Conservation (phyloP, 2,888 invertebrate genomes). For the Drosophila nigricruria region DNA sequence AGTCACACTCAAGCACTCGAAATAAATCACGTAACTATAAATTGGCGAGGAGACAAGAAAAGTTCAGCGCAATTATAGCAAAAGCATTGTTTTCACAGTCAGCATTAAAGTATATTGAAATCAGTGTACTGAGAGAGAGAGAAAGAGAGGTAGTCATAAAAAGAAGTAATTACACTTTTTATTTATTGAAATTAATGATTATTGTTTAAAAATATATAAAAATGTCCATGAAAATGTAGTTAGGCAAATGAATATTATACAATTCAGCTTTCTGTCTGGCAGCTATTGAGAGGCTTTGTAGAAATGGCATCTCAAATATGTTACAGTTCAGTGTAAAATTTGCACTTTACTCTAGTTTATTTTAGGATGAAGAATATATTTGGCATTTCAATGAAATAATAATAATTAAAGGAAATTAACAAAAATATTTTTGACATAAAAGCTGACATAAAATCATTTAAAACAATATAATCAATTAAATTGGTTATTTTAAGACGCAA, state of each 20-base stretch:
- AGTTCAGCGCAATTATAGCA: conserved; percentile 12
- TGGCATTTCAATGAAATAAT: background rate
- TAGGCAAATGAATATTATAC: background rate
- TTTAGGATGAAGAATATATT: background rate
- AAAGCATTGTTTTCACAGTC: conserved; percentile 3
- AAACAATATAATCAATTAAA: background rate
- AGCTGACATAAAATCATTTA: no score
- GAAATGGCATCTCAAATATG: background rate
- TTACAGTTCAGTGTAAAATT: conserved; percentile 7
- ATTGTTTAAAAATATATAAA: background rate
- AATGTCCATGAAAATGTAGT: background rate
- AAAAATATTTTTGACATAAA: background rate
- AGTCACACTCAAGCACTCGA: conserved; percentile 2
- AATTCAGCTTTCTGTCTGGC: background rate
- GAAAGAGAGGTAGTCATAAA: no score
- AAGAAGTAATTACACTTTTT: background rate
- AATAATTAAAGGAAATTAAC: background rate
- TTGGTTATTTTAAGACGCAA: background rate
- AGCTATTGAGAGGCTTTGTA: background rate
- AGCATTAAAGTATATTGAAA: background rate
- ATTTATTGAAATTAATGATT: background rate
- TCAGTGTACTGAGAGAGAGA: background rate
- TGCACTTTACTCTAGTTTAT: background rate
- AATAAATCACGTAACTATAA: conserved; percentile 41
- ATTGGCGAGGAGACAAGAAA: conserved; percentile 33